Base-by-base conservation (phyloP, 2,797 vertebrate genomes). In the Periparus ater region DNA sequence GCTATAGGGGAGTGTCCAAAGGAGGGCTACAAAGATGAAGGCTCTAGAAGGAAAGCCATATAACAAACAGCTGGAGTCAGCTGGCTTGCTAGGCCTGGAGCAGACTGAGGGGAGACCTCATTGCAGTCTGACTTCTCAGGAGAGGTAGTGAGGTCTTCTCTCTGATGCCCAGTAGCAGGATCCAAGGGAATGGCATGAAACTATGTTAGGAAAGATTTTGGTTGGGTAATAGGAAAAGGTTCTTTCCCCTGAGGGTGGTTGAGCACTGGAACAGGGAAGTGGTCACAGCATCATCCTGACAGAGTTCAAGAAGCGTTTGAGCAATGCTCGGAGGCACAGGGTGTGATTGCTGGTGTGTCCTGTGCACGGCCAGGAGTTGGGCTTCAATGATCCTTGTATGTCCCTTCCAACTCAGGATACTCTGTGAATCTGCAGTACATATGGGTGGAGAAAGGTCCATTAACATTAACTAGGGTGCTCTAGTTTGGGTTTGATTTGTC, bases 31-130 rank as follows among this genome's bases (percentile, higher is more conserved):
- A 12, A n/a, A 53, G 53, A 30, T 34, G 47, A 18, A 30, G 8
- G 25, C 25, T n/a, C 23, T 40, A 25, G 53, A 66, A 29, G n/a
- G 45, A 57, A 60, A 53, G 8, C 25, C 0, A 0, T 30, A 0
- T 7, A 25, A 26, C 20, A 25, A 26, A 29, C 17, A 15, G 29
- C 17, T 73, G 29, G 40, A 65, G 12, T 38, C n/a, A 60, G 14
- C 2, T 66, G 61, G 17, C 30, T 60, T 80, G 21, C 40, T 67
- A 30, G 34, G n/a, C 40, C 26, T 67, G 47, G 40, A 36, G 34
- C 13, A 50, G 32, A 54, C 10, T 23, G 26, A 68, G 16, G 26
- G 7, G 27, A 42, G 15, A 38, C 9, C 27, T 62, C 36, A 29
- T 3, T 34, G 23, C 15, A 11, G 6, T 18, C 29, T 48, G 29